Conservation (phyloP, 2,888 invertebrate species). For the Matsumyia berberina region DNA sequence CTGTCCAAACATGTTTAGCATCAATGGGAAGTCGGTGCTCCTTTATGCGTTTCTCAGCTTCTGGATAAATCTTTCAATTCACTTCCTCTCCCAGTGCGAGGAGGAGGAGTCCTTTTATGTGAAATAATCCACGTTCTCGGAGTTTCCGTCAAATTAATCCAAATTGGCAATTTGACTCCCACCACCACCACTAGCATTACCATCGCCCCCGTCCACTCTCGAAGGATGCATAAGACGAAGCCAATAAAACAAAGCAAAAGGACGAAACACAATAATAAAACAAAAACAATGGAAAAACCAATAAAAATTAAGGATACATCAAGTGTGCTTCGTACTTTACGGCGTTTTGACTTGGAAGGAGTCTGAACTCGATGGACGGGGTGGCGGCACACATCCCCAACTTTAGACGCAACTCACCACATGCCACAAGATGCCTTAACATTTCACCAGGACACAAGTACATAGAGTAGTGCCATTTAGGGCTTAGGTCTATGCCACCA, state of each 20-base stretch:
- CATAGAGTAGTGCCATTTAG: conserved; percentile 14
- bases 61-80: conserved; percentile 58
- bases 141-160: conserved; percentile 49
- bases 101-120: conserved; percentile 6
- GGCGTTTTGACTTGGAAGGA: conserved; percentile 55
- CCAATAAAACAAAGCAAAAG: conserved; percentile 35
- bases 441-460: conserved; percentile 33
- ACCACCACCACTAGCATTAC: conserved; percentile 5
- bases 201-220: background rate
- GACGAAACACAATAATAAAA: conserved; percentile 55
- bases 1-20: conserved; percentile 56
- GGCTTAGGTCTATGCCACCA: conserved; percentile 4
- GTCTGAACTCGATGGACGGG: background rate
- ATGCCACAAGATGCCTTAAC: conserved; percentile 52
- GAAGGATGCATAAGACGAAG: background rate
- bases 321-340: conserved; percentile 58
- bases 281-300: conserved; percentile 67
- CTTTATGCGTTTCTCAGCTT: conserved; percentile 8
- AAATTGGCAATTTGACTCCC: conserved; percentile 52
- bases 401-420: conserved; percentile 41
- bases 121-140: conserved; percentile 27
- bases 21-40: conserved; percentile 12
- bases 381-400: background rate
- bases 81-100: conserved; percentile 32
- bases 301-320: conserved; percentile 74